Evolutionary conservation across 2,888 invertebrate species (phyloP).

Genomic region (Hyposoter didymator): DNA sequence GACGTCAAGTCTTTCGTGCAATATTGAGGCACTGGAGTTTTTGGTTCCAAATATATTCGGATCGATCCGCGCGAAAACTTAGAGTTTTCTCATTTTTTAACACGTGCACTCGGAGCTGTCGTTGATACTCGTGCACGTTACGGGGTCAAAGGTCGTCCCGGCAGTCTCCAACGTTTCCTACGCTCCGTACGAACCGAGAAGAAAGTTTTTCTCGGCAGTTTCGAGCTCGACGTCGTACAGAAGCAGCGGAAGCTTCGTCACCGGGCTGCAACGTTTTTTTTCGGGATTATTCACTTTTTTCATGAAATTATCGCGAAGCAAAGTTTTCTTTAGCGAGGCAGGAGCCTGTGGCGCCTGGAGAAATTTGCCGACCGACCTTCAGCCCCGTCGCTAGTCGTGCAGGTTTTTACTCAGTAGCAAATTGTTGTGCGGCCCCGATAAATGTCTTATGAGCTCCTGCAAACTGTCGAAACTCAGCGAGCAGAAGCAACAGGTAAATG

Average conservation of each 20-base stretch:
- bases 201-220: background rate
- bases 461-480: constrained; percentile 93
- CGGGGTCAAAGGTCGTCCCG: constrained; percentile 62
- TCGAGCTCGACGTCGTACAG: background rate
- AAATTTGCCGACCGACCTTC: constrained; percentile 74
- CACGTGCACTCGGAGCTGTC: background rate
- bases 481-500: constrained; percentile 95
- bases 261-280: background rate
- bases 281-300: background rate
- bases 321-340: background rate
- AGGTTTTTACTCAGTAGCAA: constrained; percentile 94
- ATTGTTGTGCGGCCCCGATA: constrained; percentile 95
- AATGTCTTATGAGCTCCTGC: constrained; percentile 93
- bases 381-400: constrained; percentile 86
- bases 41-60: constrained; percentile 22
- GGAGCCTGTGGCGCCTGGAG: background rate
- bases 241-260: background rate
- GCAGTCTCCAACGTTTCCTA: constrained; percentile 15
- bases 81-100: constrained; percentile 1
- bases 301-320: background rate
- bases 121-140: constrained; percentile 16
- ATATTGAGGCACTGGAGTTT: constrained; percentile 16
- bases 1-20: background rate
- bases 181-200: background rate
- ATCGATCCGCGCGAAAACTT: background rate